phyloP scores from a whole-genome alignment of 2,797 vertebrate genomes.

The Alauda arvensis region DNA sequence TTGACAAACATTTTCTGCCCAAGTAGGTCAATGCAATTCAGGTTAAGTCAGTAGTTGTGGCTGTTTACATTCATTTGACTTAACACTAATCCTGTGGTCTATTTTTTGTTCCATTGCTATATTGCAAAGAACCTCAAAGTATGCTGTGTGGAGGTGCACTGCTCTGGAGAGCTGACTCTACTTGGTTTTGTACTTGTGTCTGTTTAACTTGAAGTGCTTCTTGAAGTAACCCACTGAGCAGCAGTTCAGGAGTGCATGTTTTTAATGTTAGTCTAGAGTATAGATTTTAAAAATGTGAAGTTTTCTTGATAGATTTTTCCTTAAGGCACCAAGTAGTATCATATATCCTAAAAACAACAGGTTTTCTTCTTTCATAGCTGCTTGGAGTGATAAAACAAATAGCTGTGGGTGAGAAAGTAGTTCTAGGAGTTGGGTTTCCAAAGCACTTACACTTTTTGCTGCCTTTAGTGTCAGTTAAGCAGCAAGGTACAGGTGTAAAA shows the following conservation, averaged over 20 bases:
- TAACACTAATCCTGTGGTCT: constrained; percentile 6
- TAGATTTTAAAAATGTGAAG: background rate
- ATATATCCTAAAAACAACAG: background rate
- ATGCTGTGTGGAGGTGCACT: background rate
- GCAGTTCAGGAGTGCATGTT: background rate
- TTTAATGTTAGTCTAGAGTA: background rate
- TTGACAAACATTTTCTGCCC: constrained; percentile 47
- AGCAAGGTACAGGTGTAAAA: background rate
- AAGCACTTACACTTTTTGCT: background rate
- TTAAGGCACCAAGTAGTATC: background rate
- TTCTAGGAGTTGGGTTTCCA: background rate
- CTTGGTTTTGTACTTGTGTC: constrained; percentile 1
- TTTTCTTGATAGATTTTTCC: background rate
- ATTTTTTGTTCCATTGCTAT: constrained; percentile 15
- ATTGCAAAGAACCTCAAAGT: background rate
- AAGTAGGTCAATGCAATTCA: constrained; percentile 58
- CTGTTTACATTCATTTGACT: constrained; percentile 47
- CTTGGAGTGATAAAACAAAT: background rate
- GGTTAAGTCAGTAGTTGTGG: constrained; percentile 48
- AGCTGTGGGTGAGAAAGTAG: background rate
- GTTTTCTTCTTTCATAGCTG: background rate
- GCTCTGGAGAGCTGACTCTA: background rate
- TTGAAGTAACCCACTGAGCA: background rate
- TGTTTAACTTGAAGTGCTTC: background rate
- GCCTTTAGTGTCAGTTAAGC: background rate